Conservation (phyloP, 2,888 invertebrate species). For the Trichacis sp. region DNA sequence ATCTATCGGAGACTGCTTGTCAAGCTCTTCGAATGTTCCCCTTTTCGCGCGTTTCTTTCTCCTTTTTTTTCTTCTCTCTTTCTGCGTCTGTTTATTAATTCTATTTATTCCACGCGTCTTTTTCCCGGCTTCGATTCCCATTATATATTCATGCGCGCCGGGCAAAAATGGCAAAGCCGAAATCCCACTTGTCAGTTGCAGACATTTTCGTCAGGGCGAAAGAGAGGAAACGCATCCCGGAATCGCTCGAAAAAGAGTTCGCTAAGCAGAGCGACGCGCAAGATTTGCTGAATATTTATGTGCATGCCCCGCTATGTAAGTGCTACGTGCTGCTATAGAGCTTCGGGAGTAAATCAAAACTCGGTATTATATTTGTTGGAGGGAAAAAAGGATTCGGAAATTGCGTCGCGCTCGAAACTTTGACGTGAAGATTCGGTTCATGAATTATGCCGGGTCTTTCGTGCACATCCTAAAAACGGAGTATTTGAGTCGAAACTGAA, state of each 20-base stretch:
- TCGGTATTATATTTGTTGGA: not conserved
- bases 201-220: conserved; percentile 29
- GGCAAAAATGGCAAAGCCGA: conserved; percentile 20
- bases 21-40: conserved; percentile 47
- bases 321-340: not conserved
- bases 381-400: not conserved
- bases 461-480: no score
- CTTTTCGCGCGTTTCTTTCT: conserved; percentile 38
- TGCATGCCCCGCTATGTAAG: conserved; percentile 17
- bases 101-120: not conserved
- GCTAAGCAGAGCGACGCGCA: no score
- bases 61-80: conserved; percentile 21
- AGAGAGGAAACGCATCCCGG: no score
- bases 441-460: not conserved
- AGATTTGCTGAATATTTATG: conserved; percentile 40
- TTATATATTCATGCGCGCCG: conserved; percentile 27
- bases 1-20: conserved; percentile 61
- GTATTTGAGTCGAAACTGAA: no score
- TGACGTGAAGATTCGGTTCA: not conserved
- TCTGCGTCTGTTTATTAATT: conserved; percentile 5
- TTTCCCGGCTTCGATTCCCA: conserved; percentile 10
- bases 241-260: no score
- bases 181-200: conserved; percentile 31
- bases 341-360: conserved; percentile 1
- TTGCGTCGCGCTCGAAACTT: conserved; percentile 1